Conservation (phyloP, 2,113 vertebrate species). For the Oxyruncus cristatus region DNA sequence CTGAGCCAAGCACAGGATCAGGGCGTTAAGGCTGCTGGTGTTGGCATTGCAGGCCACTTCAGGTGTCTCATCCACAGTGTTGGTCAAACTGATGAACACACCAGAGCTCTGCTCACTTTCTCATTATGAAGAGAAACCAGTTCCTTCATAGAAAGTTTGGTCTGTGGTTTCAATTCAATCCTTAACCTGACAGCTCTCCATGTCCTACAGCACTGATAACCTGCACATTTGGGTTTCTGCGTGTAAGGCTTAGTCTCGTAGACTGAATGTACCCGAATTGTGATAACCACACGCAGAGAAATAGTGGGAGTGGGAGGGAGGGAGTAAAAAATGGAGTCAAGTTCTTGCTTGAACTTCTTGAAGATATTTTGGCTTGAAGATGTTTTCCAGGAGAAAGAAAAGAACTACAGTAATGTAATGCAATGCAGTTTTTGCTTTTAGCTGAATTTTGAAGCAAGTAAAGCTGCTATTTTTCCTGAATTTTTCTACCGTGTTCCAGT, state of each 20-base stretch:
- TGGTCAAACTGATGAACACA: neutral
- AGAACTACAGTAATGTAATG: neutral
- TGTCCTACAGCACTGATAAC: neutral
- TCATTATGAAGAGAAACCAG: neutral
- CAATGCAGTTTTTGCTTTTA: neutral
- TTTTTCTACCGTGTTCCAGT: neutral
- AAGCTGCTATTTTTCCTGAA: neutral
- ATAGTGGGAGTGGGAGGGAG: neutral
- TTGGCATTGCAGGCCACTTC: neutral
- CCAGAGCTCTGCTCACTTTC: neutral
- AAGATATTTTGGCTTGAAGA: no score
- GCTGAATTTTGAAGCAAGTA: neutral
- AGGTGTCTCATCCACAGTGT: neutral
- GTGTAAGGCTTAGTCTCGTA: neutral
- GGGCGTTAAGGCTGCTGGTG: neutral
- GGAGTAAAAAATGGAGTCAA: neutral
- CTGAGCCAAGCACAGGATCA: rapidly evolving
- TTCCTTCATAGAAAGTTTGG: neutral
- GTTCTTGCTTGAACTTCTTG: no score
- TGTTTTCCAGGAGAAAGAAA: neutral
- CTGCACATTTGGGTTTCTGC: neutral
- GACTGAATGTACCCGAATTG: neutral
- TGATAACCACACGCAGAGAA: neutral
- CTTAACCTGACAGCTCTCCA: neutral
- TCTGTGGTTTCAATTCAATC: neutral